Evolutionary conservation across 2,797 vertebrate genomes (phyloP).

Genomic region (Octomys mimax): DNA sequence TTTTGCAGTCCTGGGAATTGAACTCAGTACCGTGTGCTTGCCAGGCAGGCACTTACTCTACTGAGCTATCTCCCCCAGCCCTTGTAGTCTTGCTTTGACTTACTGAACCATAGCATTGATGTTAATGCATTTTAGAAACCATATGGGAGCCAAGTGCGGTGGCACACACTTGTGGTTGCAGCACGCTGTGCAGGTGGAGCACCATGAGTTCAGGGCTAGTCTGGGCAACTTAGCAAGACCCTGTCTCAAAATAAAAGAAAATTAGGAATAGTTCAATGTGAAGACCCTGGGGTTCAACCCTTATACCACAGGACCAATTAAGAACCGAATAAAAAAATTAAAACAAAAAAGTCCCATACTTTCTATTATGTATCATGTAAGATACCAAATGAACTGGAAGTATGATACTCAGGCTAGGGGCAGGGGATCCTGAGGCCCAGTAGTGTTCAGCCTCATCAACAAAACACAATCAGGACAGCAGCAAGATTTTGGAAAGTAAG

Average conservation of each 20-base stretch:
- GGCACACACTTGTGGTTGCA: neutral
- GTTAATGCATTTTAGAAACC: neutral
- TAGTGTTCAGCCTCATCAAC: neutral
- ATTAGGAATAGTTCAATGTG: neutral
- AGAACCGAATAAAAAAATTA: neutral
- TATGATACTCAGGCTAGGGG: neutral
- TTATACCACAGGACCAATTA: neutral
- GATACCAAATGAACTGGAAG: neutral
- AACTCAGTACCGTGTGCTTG: too few relatives aligned
- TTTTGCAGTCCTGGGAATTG: too few relatives aligned
- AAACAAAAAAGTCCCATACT: neutral
- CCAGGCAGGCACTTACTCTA: too few relatives aligned
- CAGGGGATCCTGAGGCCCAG: neutral
- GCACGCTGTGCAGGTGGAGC: neutral
- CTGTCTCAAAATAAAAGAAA: neutral
- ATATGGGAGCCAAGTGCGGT: neutral
- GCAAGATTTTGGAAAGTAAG: neutral
- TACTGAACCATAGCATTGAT: neutral
- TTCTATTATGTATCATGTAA: neutral
- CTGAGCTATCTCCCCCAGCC: too few relatives aligned
- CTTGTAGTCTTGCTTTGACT: conserved; percentile 14
- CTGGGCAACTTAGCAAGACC: neutral
- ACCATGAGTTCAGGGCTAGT: neutral
- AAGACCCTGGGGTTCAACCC: neutral
- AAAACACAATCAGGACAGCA: neutral